These are phyloP conservation scores for Andrena marginata DNA, from an alignment of 2,888 invertebrate species.

Conservation along the genomic window DNA sequence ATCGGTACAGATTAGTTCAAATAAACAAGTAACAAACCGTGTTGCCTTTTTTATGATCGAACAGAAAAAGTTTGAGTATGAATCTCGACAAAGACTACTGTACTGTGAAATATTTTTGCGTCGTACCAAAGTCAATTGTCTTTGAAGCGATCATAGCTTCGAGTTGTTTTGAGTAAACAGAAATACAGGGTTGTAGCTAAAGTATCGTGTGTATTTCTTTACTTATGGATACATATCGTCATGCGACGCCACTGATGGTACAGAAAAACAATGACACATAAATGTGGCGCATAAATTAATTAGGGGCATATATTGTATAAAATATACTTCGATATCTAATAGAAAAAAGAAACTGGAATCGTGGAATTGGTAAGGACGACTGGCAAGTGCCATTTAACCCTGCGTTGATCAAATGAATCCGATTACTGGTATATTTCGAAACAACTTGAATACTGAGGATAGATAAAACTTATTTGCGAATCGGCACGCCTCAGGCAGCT, in stretches of 20 bases:
- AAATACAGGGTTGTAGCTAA: slow-evolving; percentile 50
- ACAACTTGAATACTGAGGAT: slow-evolving; percentile 52
- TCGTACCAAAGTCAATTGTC: slow-evolving; percentile 1
- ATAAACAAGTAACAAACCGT: not conserved
- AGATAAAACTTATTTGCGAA: slow-evolving; percentile 8
- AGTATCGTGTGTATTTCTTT: slow-evolving; percentile 55
- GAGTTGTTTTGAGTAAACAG: slow-evolving; percentile 13
- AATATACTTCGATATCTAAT: slow-evolving; percentile 22
- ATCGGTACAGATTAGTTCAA: not conserved
- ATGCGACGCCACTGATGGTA: slow-evolving; percentile 19
- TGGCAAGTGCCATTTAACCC: slow-evolving; percentile 18
- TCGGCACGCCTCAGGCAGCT: slow-evolving; percentile 75
- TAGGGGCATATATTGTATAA: slow-evolving; percentile 37
- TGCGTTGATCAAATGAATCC: slow-evolving; percentile 11
- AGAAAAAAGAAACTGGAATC: slow-evolving; percentile 13
- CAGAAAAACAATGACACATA: slow-evolving; percentile 27
- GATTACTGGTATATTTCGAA: slow-evolving; percentile 9
- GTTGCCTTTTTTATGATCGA: not conserved
- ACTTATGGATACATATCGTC: slow-evolving; percentile 46
- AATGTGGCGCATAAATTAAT: slow-evolving; percentile 48
- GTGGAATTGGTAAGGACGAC: slow-evolving; percentile 22
- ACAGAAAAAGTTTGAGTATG: not conserved
- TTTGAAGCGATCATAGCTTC: slow-evolving; percentile 8
- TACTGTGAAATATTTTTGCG: slow-evolving; percentile 9
- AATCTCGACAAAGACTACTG: not conserved